A percentile compares a stretch with the other conserved stretches of the same genome.
These are phyloP conservation scores for Agrotis exclamationis DNA, from an alignment of 2,888 invertebrate genomes.

Conservation along the genomic window DNA sequence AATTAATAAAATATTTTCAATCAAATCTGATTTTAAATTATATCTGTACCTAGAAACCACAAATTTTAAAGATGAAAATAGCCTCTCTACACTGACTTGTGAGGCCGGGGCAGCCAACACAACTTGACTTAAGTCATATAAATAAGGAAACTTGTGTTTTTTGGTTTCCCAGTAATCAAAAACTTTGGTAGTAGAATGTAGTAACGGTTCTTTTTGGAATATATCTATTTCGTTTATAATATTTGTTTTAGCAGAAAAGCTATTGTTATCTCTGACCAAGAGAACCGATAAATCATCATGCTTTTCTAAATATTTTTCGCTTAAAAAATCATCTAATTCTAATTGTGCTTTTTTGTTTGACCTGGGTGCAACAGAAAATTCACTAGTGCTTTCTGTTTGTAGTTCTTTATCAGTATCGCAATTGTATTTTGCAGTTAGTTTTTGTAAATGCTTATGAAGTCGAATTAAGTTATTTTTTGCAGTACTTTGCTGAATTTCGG, in stretches of 20 bases:
- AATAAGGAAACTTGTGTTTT: conserved; percentile 4
- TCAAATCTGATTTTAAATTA: conserved; percentile 10
- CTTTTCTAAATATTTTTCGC: neutral
- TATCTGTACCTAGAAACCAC: conserved; percentile 2
- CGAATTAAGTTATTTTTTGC: neutral
- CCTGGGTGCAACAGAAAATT: neutral
- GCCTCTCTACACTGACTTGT: neutral
- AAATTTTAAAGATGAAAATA: conserved; percentile 10
- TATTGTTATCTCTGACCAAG: neutral
- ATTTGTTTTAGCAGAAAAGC: neutral
- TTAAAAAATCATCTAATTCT: conserved; percentile 4
- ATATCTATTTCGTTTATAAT: neutral
- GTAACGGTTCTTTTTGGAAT: neutral
- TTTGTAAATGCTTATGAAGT: neutral
- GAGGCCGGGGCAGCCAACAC: neutral
- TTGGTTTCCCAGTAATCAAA: conserved; percentile 3
- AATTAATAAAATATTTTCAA: conserved; percentile 16
- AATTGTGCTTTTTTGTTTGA: neutral
- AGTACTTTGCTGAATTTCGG: neutral
- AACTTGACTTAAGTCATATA: conserved; percentile 2
- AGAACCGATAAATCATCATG: neutral
- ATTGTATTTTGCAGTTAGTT: neutral
- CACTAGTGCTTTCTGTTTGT: neutral
- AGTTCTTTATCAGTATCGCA: neutral
- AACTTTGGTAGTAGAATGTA: neutral